Percentiles rank a stretch among this genome's conserved stretches.
Conservation (phyloP, 2,797 vertebrate genomes). For the Glyptemys insculpta region DNA sequence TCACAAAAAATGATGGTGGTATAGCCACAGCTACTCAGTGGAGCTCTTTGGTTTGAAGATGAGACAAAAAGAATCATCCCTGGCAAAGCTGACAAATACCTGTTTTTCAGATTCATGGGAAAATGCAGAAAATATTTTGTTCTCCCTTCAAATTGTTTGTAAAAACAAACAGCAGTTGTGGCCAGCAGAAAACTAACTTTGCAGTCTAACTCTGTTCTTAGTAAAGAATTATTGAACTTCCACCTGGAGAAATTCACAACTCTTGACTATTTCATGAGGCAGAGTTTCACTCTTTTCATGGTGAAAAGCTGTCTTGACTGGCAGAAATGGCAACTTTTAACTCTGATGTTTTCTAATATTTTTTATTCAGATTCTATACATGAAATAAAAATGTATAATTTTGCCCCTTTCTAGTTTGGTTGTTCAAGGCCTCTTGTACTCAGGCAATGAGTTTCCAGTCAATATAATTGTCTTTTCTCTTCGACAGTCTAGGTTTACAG, state of each 20-base stretch:
- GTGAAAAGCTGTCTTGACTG: constrained; percentile 44
- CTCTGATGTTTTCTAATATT: constrained; percentile 31
- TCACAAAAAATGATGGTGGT: background rate
- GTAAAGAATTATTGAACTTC: constrained; percentile 67
- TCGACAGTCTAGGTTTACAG: background rate
- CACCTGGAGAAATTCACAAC: constrained; percentile 53
- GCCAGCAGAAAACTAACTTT: background rate
- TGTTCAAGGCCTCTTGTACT: background rate
- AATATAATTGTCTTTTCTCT: constrained; percentile 39
- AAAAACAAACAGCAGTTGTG: constrained; percentile 20
- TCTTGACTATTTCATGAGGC: constrained; percentile 52
- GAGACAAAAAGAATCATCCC: background rate
- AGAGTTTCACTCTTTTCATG: constrained; percentile 39
- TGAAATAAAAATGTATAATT: background rate
- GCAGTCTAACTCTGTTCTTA: background rate
- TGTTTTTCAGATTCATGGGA: constrained; percentile 18
- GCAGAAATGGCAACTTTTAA: constrained; percentile 22
- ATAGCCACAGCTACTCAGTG: background rate
- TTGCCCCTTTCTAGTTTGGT: background rate
- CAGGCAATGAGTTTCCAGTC: constrained; percentile 4
- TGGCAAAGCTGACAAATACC: constrained; percentile 6
- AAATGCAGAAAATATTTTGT: constrained; percentile 50
- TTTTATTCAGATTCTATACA: constrained; percentile 5
- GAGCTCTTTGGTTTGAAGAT: background rate
- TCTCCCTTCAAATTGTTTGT: constrained; percentile 40